Evolutionary conservation across 2,888 invertebrate species (phyloP), one percentile per base, ranked within the genome.

Genomic region (Rhyacophila evoluta): DNA sequence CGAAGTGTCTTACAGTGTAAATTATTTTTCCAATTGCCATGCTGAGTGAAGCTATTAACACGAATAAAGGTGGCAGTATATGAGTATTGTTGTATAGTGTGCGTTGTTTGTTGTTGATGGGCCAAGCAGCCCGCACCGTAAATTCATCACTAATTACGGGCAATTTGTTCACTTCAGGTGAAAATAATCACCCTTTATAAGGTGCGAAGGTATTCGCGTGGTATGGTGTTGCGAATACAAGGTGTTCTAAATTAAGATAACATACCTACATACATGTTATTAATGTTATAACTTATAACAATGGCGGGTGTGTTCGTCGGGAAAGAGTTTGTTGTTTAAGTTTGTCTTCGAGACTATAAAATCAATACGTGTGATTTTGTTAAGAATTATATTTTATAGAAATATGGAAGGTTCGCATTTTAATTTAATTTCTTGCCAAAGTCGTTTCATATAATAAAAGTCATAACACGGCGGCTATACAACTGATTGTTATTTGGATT

Each of bases 41-140:
- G 55, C 19, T 55, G 55, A 12, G 55, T 55, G 55, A 19, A 25
- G 55, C 19, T 55, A 55, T 55, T 19, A 19, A 10, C 19, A 10
- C 25, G 55, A 55, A 55, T 55, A 25, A 8, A 25, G 55, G 55
- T 2, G 19, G 15, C 8, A 19, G 55, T 55, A 19, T 55, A 55
- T 55, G 55, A 55, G 25, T 25, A 33, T 6, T 33, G 55, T n/a
- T 55, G 19, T 25, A 55, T 25, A 55, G 55, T 15, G 55, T 10
- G 55, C 19, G 55, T 55, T 55, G 55, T 55, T 55, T 55, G 55
- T 55, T 55, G 55, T 55, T 55, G 55, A 55, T 55, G 55, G 55
- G 55, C 55, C 55, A 55, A 55, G 55, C 55, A 55, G 55, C 55
- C 55, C 55, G 55, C 55, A 55, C 55, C 55, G 55, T 55, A 55